Evolutionary conservation across 2,113 vertebrate genomes (phyloP), one percentile per base, ranked within the genome.

Genomic region (Catharus bicknelli): DNA sequence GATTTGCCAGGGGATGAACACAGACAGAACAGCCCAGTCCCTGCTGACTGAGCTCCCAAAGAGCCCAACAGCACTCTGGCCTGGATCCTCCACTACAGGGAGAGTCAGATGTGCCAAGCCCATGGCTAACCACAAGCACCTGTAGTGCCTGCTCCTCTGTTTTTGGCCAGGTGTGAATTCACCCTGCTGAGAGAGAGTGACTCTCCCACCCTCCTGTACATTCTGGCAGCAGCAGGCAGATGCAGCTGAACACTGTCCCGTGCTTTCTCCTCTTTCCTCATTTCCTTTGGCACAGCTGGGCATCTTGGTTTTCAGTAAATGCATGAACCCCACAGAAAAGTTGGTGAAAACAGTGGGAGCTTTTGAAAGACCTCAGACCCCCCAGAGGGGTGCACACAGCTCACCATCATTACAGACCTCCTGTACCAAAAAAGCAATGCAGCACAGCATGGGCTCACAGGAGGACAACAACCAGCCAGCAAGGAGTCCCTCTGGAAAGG

Each of bases 201-300:
- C 27, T 1, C 1, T 21, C 32, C 16, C 2, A 59, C 14, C 29
- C 54, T 59, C 2, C 0, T 2, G 8, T 3, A 36, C 0, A 0
- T 22, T 17, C 20, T 59, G 83, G 70, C 61, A 72, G 48, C 58
- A 59, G 48, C 48, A 75, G 66, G 38, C 4, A 5, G 47, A 19
- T 67, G 43, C 26, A 67, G 32, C 70, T 67, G 57, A 83, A 32
- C 34, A 26, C 32, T 67, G 21, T 30, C 80, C 47, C 0, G 0
- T 11, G 32, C 64, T 50, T 25, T 42, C 57, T 59, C 16, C 40
- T 54, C 47, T 63, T n/a, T 45, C 26, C 27, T 30, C 64, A 8
- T 29, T 22, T 78, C 55, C 78, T 86, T 53, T 30, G 66, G 55
- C 14, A 40, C 66, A 67, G 34, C 0, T 68, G 36, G 18, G 3